Percentiles rank a stretch among this genome's conserved stretches.
These are phyloP conservation scores for Drosophila athabasca DNA, from an alignment of 1,140 invertebrate genomes.

Conservation along the genomic window DNA sequence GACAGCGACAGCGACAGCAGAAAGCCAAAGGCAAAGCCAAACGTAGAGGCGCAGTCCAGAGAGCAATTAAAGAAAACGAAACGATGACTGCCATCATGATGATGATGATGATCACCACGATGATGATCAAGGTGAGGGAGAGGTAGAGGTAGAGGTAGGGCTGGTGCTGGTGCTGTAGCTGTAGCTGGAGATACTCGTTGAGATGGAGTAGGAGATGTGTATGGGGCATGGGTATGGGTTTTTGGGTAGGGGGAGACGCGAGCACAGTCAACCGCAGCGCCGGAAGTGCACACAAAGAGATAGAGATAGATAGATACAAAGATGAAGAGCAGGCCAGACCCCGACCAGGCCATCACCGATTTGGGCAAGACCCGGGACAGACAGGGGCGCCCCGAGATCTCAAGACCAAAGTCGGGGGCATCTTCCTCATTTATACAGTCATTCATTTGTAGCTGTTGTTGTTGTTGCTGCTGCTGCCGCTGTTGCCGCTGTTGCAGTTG, in stretches of 20 bases:
- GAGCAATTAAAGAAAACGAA: constrained; percentile 68
- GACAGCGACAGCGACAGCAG: constrained; percentile 40
- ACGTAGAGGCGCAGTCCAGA: too few relatives aligned
- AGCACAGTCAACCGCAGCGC: constrained; percentile 64
- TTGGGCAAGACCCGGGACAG: constrained; percentile 11
- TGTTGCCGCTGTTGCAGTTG: constrained; percentile 33
- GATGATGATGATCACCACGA: constrained; percentile 26
- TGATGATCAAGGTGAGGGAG: constrained; percentile 22
- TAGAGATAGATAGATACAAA: constrained; percentile 29
- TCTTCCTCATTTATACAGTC: constrained; percentile 14
- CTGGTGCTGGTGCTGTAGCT: too few relatives aligned
- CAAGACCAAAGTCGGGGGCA: constrained; percentile 47
- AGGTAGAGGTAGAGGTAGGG: neutral
- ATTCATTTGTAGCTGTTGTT: neutral
- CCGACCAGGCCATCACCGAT: constrained; percentile 6
- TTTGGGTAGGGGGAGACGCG: constrained; percentile 3
- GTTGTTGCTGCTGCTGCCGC: constrained; percentile 27
- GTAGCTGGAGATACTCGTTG: neutral
- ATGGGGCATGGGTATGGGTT: neutral
- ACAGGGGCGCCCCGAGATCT: constrained; percentile 30
- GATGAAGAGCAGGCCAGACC: constrained; percentile 5
- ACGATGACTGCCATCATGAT: neutral
- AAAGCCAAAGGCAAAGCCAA: constrained; percentile 1
- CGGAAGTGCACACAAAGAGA: constrained; percentile 61
- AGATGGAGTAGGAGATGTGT: too few relatives aligned